phyloP scores from a whole-genome alignment of 2,113 vertebrate genomes.

The Lophius piscatorius region DNA sequence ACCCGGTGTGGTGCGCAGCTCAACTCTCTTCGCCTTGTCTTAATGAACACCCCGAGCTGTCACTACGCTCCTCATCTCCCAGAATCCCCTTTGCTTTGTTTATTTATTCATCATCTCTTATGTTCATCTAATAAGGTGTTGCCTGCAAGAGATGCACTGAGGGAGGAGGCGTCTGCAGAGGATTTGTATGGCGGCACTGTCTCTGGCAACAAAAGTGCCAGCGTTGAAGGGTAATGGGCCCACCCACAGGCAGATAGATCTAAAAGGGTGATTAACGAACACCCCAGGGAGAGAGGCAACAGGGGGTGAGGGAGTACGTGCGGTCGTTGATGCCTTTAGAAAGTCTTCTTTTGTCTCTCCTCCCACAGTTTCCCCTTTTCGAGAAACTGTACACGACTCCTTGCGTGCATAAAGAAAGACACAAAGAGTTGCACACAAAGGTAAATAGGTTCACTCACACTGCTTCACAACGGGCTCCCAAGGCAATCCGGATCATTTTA shows the following conservation, averaged over 20 bases:
- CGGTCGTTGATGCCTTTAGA: slow-evolving; percentile 11
- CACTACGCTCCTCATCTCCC: slow-evolving; percentile 39
- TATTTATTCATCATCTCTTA: slow-evolving; percentile 64
- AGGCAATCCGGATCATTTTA: slow-evolving; percentile 59
- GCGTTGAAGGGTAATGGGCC: slow-evolving; percentile 67
- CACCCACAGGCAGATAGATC: slow-evolving; percentile 68
- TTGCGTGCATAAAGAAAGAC: slow-evolving; percentile 22
- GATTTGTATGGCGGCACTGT: slow-evolving; percentile 44
- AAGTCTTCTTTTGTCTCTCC: slow-evolving; percentile 11
- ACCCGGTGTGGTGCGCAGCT: slow-evolving; percentile 34
- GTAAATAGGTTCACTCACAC: slow-evolving; percentile 13
- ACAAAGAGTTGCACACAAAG: not conserved
- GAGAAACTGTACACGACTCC: not conserved
- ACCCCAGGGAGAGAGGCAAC: slow-evolving; percentile 42
- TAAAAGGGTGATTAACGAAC: slow-evolving; percentile 76
- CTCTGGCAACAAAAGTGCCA: slow-evolving; percentile 38
- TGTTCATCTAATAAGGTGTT: slow-evolving; percentile 52
- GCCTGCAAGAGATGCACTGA: slow-evolving; percentile 15
- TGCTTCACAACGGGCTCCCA: slow-evolving; percentile 21
- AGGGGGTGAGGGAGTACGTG: slow-evolving; percentile 3
- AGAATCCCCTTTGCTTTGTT: slow-evolving; percentile 53
- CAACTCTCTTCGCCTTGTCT: slow-evolving; percentile 29
- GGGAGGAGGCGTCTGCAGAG: slow-evolving; percentile 16
- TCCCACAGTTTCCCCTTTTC: not conserved
- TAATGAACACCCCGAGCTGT: slow-evolving; percentile 49